These are phyloP conservation scores for Tenthredo notha DNA, from an alignment of 2,888 invertebrate genomes.

Conservation along the genomic window DNA sequence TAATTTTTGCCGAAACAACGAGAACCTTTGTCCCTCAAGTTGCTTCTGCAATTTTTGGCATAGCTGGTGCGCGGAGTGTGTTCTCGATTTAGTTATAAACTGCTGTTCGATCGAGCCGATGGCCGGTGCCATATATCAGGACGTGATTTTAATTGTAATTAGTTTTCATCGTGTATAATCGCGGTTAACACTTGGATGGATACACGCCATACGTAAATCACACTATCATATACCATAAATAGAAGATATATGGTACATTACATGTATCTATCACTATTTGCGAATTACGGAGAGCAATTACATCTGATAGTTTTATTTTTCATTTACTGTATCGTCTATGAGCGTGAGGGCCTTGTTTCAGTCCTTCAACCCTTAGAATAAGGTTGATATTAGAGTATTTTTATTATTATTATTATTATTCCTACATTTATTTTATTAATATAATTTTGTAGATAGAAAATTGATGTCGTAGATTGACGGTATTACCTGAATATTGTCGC, in stretches of 20 bases:
- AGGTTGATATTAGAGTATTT: neutral
- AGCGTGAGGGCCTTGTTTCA: neutral
- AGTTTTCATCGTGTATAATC: neutral
- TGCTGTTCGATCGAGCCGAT: neutral
- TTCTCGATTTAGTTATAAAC: neutral
- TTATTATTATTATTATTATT: neutral
- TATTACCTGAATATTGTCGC: neutral
- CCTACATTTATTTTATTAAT: neutral
- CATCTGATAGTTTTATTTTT: neutral
- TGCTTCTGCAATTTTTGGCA: neutral
- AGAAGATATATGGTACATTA: neutral
- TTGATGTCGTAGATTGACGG: neutral
- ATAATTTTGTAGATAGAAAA: neutral
- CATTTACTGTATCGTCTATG: neutral
- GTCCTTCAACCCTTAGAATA: neutral
- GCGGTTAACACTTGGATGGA: neutral
- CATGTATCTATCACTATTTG: neutral
- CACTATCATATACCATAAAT: neutral
- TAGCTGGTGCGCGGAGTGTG: neutral
- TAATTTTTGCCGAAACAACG: neutral
- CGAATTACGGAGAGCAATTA: neutral
- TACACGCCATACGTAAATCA: neutral
- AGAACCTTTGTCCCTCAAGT: neutral
- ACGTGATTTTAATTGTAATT: slow-evolving; percentile 11
- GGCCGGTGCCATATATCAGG: neutral